Evolutionary conservation across 2,113 vertebrate genomes (phyloP).

Genomic region (Chelonoidis abingdonii): DNA sequence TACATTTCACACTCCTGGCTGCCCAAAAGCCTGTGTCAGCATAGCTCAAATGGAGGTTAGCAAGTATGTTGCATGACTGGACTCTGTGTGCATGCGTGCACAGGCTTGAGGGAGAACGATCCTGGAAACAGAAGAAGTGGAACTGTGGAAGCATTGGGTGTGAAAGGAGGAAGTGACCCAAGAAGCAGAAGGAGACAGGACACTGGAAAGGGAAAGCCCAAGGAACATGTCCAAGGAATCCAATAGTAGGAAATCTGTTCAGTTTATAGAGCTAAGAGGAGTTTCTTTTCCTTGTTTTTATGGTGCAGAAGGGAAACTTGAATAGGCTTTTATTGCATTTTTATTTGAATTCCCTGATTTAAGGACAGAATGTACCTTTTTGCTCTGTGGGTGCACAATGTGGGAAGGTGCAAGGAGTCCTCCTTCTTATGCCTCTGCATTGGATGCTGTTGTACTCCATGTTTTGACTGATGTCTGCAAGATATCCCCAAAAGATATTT

Average conservation of each 20-base stretch:
- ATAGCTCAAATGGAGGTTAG: neutral
- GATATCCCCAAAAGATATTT: neutral
- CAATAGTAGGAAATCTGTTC: neutral
- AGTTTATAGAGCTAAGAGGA: neutral
- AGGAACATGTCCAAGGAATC: neutral
- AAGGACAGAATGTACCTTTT: neutral
- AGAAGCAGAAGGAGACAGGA: neutral
- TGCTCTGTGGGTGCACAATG: rapidly evolving
- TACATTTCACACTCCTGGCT: neutral
- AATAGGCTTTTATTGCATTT: neutral
- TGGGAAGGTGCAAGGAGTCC: neutral
- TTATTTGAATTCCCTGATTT: neutral
- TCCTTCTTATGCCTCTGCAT: rapidly evolving
- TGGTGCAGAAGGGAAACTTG: neutral
- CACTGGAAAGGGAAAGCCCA: neutral
- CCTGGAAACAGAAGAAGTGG: neutral
- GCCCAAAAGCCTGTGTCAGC: rapidly evolving
- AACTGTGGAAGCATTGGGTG: neutral
- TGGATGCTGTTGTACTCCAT: neutral
- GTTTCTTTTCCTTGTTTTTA: neutral
- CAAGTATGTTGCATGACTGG: neutral
- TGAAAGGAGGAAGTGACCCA: neutral
- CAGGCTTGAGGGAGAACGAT: neutral
- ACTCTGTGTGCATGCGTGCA: neutral
- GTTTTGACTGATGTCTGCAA: neutral